A percentile compares a stretch with the other conserved stretches of the same genome.
Conservation (phyloP, 2,888 invertebrate genomes). For the Spisula solida region DNA sequence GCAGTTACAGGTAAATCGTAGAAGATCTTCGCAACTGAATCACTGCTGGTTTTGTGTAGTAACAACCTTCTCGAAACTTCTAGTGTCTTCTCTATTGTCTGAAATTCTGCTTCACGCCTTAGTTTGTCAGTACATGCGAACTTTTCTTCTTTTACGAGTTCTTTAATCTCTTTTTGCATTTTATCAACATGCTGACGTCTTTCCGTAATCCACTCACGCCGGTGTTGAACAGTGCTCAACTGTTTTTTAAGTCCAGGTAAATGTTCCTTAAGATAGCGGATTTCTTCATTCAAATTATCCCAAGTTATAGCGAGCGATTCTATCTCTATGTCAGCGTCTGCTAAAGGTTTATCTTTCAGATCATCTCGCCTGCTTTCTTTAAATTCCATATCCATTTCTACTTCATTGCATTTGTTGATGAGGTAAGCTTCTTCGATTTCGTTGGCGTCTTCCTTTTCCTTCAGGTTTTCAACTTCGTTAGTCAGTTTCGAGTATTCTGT, state of each 20-base stretch:
- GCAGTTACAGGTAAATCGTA: slow-evolving; percentile 81
- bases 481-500: slow-evolving; percentile 74
- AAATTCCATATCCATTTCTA: slow-evolving; percentile 82
- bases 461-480: slow-evolving; percentile 73
- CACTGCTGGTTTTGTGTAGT: slow-evolving; percentile 82
- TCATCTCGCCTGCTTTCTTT: slow-evolving; percentile 79
- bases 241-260: slow-evolving; percentile 79
- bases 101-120: slow-evolving; percentile 74
- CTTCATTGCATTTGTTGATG: slow-evolving; percentile 74
- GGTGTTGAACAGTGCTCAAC: slow-evolving; percentile 73
- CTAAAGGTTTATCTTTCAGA: slow-evolving; percentile 65
- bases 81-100: slow-evolving; percentile 74
- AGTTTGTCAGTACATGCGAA: slow-evolving; percentile 65
- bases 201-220: slow-evolving; percentile 80
- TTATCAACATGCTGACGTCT: slow-evolving; percentile 75
- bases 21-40: slow-evolving; percentile 83
- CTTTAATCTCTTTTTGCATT: slow-evolving; percentile 71
- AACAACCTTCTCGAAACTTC: slow-evolving; percentile 79
- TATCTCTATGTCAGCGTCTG: slow-evolving; percentile 36
- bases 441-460: slow-evolving; percentile 77
- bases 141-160: slow-evolving; percentile 67
- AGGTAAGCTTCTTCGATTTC: slow-evolving; percentile 75
- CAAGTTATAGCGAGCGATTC: slow-evolving; percentile 76
- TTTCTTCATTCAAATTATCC: slow-evolving; percentile 79
- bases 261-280: slow-evolving; percentile 76